Evolutionary conservation across 1,140 invertebrate species (phyloP).

Genomic region (Anagrus nilaparvatae): DNA sequence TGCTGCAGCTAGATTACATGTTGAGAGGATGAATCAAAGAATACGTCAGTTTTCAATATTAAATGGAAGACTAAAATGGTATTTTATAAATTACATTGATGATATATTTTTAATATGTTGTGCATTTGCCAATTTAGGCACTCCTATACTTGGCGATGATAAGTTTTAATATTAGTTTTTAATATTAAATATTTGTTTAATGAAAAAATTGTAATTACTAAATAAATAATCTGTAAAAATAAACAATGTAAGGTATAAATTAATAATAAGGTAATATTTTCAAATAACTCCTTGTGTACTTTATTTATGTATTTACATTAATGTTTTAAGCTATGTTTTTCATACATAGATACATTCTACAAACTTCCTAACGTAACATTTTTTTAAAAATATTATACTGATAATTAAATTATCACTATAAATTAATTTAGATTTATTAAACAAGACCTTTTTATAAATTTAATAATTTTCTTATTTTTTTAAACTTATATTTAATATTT

Average conservation of each 20-base stretch:
- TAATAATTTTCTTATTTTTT: constrained; percentile 2
- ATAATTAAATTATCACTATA: too few species aligned
- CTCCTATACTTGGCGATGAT: constrained; percentile 14
- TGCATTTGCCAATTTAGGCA: constrained; percentile 15
- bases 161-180: constrained; percentile 11
- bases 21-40: constrained; percentile 12
- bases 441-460: too few species aligned
- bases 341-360: not conserved
- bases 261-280: too few species aligned
- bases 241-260: too few species aligned
- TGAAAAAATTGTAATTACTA: too few species aligned
- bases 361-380: too few species aligned
- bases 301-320: constrained; percentile 2
- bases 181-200: constrained; percentile 3
- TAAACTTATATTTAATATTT: constrained; percentile 7
- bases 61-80: constrained; percentile 6
- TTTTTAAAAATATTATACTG: too few species aligned
- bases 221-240: too few species aligned
- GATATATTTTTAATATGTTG: constrained; percentile 17
- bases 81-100: constrained; percentile 11
- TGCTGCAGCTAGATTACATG: constrained; percentile 13
- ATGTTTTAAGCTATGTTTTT: not conserved
- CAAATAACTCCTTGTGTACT: too few species aligned
- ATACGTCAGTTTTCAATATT: constrained; percentile 14
- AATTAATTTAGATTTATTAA: too few species aligned